phyloP scores from a whole-genome alignment of 2,113 vertebrate genomes.

The Atlantisia rogersi region DNA sequence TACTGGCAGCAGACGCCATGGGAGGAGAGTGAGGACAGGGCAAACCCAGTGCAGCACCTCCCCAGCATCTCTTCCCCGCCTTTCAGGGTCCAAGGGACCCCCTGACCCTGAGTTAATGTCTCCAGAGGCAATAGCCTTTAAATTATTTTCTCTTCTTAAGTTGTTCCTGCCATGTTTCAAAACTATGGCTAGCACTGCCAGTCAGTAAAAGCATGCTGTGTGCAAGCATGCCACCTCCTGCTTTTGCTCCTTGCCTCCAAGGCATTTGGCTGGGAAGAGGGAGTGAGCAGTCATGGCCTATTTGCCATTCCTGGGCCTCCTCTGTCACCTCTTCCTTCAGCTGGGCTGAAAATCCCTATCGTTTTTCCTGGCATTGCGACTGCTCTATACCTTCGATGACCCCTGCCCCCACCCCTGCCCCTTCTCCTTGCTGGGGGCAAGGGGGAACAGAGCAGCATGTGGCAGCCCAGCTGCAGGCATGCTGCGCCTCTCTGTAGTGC shows the following conservation, averaged over 20 bases:
- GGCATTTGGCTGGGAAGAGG: background rate
- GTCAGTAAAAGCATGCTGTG: fast-evolving
- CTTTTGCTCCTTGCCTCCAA: background rate
- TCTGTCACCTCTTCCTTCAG: background rate
- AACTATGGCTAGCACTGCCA: background rate
- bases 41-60: background rate
- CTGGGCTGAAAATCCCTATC: background rate
- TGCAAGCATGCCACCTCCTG: background rate
- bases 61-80: background rate
- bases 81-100: background rate
- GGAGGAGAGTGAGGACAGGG: background rate
- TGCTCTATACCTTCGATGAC: background rate
- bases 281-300: background rate
- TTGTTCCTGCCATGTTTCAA: background rate
- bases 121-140: background rate
- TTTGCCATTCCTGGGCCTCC: background rate
- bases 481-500: fast-evolving
- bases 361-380: background rate
- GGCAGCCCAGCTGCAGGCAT: background rate
- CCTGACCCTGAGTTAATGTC: background rate
- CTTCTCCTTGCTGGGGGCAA: background rate
- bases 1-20: background rate
- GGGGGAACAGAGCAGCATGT: background rate
- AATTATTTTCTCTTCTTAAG: background rate
- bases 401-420: background rate